These are phyloP conservation scores for Psix sp. DNA, from an alignment of 1,140 invertebrate genomes.

Conservation along the genomic window DNA sequence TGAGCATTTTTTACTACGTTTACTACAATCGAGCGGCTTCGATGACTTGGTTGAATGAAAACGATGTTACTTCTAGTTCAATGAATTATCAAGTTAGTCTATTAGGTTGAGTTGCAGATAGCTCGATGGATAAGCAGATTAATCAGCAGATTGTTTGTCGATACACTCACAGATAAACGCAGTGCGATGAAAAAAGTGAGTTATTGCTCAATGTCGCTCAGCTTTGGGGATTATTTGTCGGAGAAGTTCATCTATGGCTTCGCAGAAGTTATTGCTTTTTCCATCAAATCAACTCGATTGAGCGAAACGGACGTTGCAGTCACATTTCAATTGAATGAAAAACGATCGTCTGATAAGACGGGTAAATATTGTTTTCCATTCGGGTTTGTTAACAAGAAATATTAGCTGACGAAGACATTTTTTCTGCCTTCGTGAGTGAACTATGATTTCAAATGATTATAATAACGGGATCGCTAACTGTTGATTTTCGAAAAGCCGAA, in stretches of 20 bases:
- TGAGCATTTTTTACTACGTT: background rate
- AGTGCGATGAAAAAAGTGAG: slow-evolving; percentile 32
- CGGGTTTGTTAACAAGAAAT: too few relatives aligned
- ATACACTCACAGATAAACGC: slow-evolving; percentile 44
- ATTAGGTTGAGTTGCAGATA: slow-evolving; percentile 54
- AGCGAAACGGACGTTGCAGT: too few relatives aligned
- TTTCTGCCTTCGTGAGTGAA: too few relatives aligned
- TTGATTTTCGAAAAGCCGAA: too few relatives aligned
- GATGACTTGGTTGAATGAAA: slow-evolving; percentile 43
- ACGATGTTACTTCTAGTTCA: slow-evolving; percentile 45
- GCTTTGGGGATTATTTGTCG: background rate
- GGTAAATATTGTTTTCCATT: too few relatives aligned
- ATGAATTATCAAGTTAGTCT: slow-evolving; percentile 52
- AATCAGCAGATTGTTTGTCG: slow-evolving; percentile 52
- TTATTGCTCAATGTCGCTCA: slow-evolving; percentile 43
- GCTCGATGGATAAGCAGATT: slow-evolving; percentile 53
- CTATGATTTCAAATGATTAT: too few relatives aligned
- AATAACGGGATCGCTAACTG: too few relatives aligned
- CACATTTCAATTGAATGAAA: too few relatives aligned
- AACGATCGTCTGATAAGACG: too few relatives aligned
- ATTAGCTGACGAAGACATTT: too few relatives aligned
- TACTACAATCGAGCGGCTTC: slow-evolving; percentile 18
- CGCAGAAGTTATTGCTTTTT: background rate
- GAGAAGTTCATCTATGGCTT: background rate
- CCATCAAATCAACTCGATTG: too few relatives aligned